phyloP scores from a whole-genome alignment of 2,113 vertebrate genomes.

The Psammodynastes pulverulentus region DNA sequence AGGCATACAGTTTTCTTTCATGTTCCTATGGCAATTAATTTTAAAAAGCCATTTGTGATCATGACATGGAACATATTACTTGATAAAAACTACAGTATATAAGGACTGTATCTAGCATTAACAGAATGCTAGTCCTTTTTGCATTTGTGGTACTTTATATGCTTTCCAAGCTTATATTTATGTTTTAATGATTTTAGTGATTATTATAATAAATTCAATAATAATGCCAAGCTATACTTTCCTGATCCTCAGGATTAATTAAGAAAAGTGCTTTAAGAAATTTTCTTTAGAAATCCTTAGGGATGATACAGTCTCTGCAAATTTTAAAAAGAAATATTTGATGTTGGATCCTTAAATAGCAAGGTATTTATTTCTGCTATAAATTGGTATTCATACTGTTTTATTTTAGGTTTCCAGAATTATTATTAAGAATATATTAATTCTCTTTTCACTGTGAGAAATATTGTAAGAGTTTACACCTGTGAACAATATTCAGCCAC shows the following conservation, averaged over 20 bases:
- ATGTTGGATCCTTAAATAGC: not conserved
- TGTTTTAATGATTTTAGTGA: constrained; percentile 8
- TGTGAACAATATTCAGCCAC: constrained; percentile 4
- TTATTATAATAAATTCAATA: constrained; percentile 35
- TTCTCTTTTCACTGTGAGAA: constrained; percentile 23
- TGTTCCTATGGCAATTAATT: not conserved
- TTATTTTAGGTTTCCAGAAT: constrained; percentile 22
- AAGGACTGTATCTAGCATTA: not conserved
- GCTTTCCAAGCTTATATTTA: not conserved
- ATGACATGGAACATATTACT: not conserved
- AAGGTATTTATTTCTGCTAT: constrained; percentile 18
- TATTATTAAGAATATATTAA: too few species aligned
- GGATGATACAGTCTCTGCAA: constrained; percentile 10
- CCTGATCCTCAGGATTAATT: constrained; percentile 46
- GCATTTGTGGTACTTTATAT: not conserved
- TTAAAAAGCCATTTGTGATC: not conserved
- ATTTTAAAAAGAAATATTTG: not conserved
- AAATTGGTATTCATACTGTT: constrained; percentile 23
- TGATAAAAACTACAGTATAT: not conserved
- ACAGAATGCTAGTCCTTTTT: not conserved
- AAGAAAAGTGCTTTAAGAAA: constrained; percentile 32
- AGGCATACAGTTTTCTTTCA: not conserved
- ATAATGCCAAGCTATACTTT: constrained; percentile 22
- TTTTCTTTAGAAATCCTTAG: not conserved
- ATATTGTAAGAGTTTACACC: not conserved